phyloP scores from a whole-genome alignment of 2,797 vertebrate genomes.

The Oryzias sinensis region DNA sequence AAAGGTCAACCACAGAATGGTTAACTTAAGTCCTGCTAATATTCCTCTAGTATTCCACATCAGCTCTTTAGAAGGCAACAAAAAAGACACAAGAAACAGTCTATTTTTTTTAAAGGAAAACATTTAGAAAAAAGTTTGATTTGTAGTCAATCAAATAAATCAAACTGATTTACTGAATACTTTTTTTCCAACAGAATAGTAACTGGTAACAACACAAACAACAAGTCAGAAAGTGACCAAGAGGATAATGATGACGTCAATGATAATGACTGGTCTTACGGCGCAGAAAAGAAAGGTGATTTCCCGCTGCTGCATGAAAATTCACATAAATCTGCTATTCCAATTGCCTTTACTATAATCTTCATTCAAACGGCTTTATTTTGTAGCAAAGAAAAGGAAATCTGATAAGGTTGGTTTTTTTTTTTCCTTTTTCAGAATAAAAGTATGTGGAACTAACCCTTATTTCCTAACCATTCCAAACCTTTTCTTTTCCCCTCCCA shows the following conservation, averaged over 20 bases:
- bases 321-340: not conserved
- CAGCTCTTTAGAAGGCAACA: too few relatives aligned
- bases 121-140: constrained; percentile 4
- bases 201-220: constrained; percentile 94
- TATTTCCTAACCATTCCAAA: not conserved
- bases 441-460: not conserved
- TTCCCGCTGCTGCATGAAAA: not conserved
- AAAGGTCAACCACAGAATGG: not conserved
- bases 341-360: constrained; percentile 1
- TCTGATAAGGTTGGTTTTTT: constrained; percentile 88
- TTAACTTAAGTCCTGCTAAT: too few relatives aligned
- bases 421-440: not conserved
- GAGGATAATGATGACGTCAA: constrained; percentile 98
- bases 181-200: constrained; percentile 82
- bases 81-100: too few relatives aligned
- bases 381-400: constrained; percentile 95
- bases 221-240: constrained; percentile 98
- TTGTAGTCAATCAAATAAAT: constrained; percentile 4
- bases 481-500: constrained; percentile 43
- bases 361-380: constrained; percentile 8
- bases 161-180: constrained; percentile 29
- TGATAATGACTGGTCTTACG: constrained; percentile 98
- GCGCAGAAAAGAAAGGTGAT: constrained; percentile 97
- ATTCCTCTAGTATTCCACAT: too few relatives aligned
- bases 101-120: too few relatives aligned